Base-by-base conservation (phyloP, 2,797 vertebrate genomes). In the Chromobotia macracanthus region DNA sequence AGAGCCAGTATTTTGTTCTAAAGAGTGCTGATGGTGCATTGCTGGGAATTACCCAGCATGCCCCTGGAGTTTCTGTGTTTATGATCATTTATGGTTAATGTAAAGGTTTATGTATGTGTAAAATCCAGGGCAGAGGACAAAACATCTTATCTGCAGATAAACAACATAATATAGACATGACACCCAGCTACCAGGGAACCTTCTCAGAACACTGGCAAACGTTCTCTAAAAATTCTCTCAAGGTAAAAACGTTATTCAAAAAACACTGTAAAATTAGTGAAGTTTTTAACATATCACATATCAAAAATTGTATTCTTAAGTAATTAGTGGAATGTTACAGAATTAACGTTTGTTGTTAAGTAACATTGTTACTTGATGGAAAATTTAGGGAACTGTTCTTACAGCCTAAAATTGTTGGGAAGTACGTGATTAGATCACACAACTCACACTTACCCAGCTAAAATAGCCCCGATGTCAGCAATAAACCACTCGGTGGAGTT, bases 401-500 rank as follows among this genome's bases (percentile, higher is more conserved):
- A 3, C 5, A 38, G 38, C 38, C 38, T 3, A 38, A 6, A 38
- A 38, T 38, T 3, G 38, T 9, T 60, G 11, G 25, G 4, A 58
- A 5, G 12, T 19, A 58, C 12, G 56, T 60, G 56, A 25, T 58
- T 9, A 19, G 51, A n/a, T 19, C 19, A 67, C 63, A 25, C 13
- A n/a, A 18, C 60, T 72, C 55, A 75, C 44, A 85, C 95, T 91
- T 89, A 99, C 97, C 97, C 97, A 0, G 97, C 96, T 25, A 98
- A 79, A 87, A 98, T 96, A 16, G 96, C 90, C 6, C 90, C 97
- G 0, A 99, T 86, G 82, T 97, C 95, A 0, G 96, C 72, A 9
- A 97, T 90, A 81, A 97, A 93, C 97, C 97, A 98, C 90, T 98
- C 96, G 0, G 81, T 48, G 0, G 97, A 96, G 91, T 99, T 99